Evolutionary conservation across 2,113 vertebrate species (phyloP), one percentile per base, ranked within the genome.

Genomic region (Phycodurus eques): DNA sequence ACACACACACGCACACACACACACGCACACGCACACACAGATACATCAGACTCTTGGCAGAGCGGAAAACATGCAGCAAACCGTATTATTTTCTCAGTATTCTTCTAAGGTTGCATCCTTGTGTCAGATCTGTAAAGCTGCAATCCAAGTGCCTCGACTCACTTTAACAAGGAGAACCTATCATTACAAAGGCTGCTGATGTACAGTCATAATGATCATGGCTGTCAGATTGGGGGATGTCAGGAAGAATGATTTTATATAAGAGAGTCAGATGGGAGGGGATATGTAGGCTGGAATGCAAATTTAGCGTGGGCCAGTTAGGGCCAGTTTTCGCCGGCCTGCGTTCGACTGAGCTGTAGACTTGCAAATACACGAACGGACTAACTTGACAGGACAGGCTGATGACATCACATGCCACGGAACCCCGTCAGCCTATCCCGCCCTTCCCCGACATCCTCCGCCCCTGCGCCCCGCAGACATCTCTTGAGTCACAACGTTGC

Each of bases 341-440:
- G 73, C 60, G 71, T 79, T 84, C 84, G 82, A 84, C 78, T 79
- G 85, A 87, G 86, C 87, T 86, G 83, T 62, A 77, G 84, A 89
- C 85, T 89, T 71, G 74, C 80, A 75, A 89, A 88, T 83, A 85
- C 80, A 56, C 77, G 72, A 87, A 77, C 70, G 84, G 80, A 64
- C 80, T 93, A 92, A 93, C 88, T 74, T 78, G 89, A 91, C 76
- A 77, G 79, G 92, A 92, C 91, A 92, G 87, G 85, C 89, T 82
- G 84, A 90, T 92, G 91, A 93, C 91, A 87, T 91, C 90, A 92
- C 85, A 67, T 53, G 76, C 83, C 84, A 81, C 20, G 56, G 82
- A 46, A n/a, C 64, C 62, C 44, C 64, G 7, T 22, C n/a, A 31
- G 59, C 59, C 31, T 35, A 61, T 35, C 44, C 13, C 22, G 47